Conservation (phyloP, 2,113 vertebrate genomes). For the Macheiramphus alcinus region DNA sequence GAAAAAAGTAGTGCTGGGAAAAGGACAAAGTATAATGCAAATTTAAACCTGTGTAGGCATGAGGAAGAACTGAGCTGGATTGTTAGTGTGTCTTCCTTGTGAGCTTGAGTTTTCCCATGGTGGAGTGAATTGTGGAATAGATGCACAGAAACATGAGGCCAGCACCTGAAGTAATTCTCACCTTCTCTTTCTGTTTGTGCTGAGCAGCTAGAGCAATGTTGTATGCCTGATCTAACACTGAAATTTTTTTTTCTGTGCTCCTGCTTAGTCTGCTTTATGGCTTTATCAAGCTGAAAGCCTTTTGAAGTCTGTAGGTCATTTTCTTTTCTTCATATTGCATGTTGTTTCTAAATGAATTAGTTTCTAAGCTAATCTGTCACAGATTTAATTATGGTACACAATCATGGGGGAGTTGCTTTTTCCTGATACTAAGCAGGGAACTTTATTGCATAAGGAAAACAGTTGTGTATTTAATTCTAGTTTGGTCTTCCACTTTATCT, state of each 20-base stretch:
- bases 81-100: not conserved
- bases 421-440: not conserved
- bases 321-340: conserved; percentile 20
- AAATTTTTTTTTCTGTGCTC: not conserved
- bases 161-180: not conserved
- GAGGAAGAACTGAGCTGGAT: not conserved
- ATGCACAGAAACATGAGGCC: not conserved
- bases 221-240: not conserved
- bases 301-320: conserved; percentile 45
- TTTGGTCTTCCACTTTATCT: not conserved
- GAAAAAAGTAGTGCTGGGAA: not conserved
- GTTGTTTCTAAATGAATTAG: conserved; percentile 46
- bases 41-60: not conserved
- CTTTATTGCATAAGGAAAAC: not conserved
- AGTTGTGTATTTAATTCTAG: not conserved
- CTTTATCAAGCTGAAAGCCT: conserved; percentile 11
- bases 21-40: not conserved
- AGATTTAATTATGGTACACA: conserved; percentile 33
- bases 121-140: not conserved
- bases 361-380: conserved; percentile 47
- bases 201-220: not conserved
- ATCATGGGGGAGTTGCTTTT: conserved; percentile 15
- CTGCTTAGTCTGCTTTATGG: not conserved
- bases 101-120: not conserved
- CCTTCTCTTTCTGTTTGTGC: not conserved